phyloP scores from a whole-genome alignment of 2,113 vertebrate genomes.

The Campylorhamphus procurvoides region DNA sequence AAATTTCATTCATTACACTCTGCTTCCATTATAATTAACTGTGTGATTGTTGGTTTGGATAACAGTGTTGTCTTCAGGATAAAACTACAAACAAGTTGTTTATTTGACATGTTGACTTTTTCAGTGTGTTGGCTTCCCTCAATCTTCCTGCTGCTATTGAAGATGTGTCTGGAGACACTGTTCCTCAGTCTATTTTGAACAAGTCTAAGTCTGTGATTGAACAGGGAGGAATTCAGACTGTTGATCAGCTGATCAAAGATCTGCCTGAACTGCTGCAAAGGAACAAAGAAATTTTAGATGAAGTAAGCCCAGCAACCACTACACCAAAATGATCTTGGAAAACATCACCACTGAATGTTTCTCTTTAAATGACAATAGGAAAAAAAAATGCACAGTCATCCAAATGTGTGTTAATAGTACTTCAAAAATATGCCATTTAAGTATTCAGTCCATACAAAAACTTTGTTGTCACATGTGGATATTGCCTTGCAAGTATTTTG shows the following conservation, averaged over 20 bases:
- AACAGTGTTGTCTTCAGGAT: not conserved
- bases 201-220: conserved; percentile 89
- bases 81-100: not conserved
- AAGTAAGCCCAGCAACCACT: conserved; percentile 72
- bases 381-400: not conserved
- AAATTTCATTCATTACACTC: not conserved
- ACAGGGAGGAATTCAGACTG: conserved; percentile 91
- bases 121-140: conserved; percentile 92
- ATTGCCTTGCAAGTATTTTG: not conserved
- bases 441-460: not conserved
- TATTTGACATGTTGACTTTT: not conserved
- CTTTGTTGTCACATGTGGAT: not conserved
- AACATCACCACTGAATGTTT: not conserved
- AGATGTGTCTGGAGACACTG: conserved; percentile 93
- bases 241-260: conserved; percentile 94
- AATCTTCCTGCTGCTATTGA: conserved; percentile 97
- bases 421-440: not conserved
- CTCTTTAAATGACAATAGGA: not conserved
- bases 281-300: conserved; percentile 95
- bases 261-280: conserved; percentile 93
- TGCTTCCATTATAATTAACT: not conserved
- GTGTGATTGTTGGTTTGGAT: not conserved
- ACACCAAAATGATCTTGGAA: not conserved
- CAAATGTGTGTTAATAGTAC: not conserved
- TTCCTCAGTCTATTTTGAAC: conserved; percentile 94